Base-by-base conservation (phyloP, 2,888 invertebrate genomes). In the Mythimna vitellina region DNA sequence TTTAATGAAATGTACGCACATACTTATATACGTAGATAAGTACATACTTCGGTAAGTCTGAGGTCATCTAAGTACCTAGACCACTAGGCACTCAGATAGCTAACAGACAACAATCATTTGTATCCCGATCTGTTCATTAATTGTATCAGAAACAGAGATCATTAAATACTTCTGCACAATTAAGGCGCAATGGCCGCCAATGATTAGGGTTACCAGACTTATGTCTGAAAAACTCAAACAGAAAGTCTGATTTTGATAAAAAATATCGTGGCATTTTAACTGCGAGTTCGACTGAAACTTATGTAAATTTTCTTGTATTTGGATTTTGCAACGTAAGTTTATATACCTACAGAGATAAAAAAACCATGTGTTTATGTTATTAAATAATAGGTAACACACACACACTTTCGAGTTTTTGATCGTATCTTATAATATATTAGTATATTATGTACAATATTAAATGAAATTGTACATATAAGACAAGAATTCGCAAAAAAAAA, bases 111-210 rank as follows among this genome's bases (percentile, higher is more conserved):
- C 38, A 49, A 67, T 69, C 53, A 49, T 58, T 58, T 56, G 38
- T n/a, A 56, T 65, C 70, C 63, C 73, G 74, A 60, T 67, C 22
- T 74, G 74, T 74, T 82, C 76, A 86, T 86, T 88, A 76, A 76
- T 84, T 83, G 82, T 85, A 87, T 89, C 88, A 85, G 78, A 73
- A 86, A 78, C 86, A 87, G 83, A 79, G 66, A 73, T 70, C 82
- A 87, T 88, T 90, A 89, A 87, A 90, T 87, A 89, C 86, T 90
- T 89, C 85, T 89, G 87, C 87, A 81, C 89, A 89, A 89, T 89
- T 89, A 89, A 86, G 86, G 83, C 82, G 83, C 7, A 73, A 75
- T 67, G 68, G 76, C 60, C 29, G 69, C 78, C 76, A 78, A 83
- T 80, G 49, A 51, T n/a, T 51, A 51, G 49, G n/a, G 49, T 51